These are phyloP conservation scores for Passer montanus DNA, from an alignment of 2,113 vertebrate species.

Conservation along the genomic window DNA sequence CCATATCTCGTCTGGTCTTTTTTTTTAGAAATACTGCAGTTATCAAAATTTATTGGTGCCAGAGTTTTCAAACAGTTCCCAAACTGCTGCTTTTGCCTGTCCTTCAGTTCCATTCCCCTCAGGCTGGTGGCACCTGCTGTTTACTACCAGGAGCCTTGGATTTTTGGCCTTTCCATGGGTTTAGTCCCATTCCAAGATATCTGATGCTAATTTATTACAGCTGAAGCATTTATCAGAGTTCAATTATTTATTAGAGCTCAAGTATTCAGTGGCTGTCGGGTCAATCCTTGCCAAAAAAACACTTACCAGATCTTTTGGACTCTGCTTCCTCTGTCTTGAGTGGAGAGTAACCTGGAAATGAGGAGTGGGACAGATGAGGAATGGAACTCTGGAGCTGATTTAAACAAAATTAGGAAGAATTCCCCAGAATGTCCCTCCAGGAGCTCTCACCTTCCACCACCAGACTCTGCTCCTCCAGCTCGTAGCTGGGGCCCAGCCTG, in stretches of 20 bases:
- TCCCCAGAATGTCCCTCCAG: background rate
- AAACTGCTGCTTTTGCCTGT: background rate
- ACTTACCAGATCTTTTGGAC: constrained; percentile 36
- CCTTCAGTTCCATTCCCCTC: background rate
- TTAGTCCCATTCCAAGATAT: background rate
- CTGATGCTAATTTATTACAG: background rate
- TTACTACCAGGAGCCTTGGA: background rate
- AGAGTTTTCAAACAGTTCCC: background rate
- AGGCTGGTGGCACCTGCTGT: background rate
- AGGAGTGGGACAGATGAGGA: background rate
- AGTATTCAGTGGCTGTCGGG: background rate
- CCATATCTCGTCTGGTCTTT: background rate
- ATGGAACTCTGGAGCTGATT: background rate
- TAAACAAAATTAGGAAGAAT: background rate
- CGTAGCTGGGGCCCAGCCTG: constrained; percentile 60
- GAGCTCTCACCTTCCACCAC: constrained; percentile 68
- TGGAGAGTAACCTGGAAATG: constrained; percentile 64
- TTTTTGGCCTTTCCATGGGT: background rate
- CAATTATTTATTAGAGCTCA: background rate
- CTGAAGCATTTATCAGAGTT: background rate
- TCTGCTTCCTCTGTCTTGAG: background rate
- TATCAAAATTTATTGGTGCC: background rate
- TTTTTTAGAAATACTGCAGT: background rate
- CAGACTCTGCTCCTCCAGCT: constrained; percentile 67
- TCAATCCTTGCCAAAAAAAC: background rate